Evolutionary conservation across 2,888 invertebrate genomes (phyloP), one percentile per base, ranked within the genome.

Genomic region (Dolomedes plantarius): DNA sequence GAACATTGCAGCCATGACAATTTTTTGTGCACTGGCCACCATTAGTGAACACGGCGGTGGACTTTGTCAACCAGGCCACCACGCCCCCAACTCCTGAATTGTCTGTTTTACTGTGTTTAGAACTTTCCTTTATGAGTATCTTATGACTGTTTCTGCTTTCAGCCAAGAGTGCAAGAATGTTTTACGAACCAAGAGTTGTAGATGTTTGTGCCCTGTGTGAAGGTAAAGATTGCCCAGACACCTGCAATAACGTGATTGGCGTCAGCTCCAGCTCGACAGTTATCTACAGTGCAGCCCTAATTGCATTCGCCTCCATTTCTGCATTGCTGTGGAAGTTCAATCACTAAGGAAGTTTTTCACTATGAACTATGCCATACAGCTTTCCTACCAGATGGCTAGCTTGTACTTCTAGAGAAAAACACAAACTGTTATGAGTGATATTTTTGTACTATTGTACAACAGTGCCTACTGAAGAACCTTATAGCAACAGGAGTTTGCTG

Each of bases 161-260:
- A 88, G 88, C 81, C 16, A 86, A 89, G 67, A 86, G 83, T 64
- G 86, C 89, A 16, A 73, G 89, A 56, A 86, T 88, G 81, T 89
- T 89, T 36, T 89, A 89, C 29, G 88, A 89, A 13, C 88, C 89
- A 0, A 80, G 76, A 64, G 64, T 68, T 11, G 71, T 86, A 1
- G 88, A 69, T 29, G 32, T 87, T n/a, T 89, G 89, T 41, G 80
- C 81, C 62, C 69, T 88, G 7, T 89, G 89, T 32, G 88, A 88
- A 39, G 86, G 81, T 0, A 56, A 72, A 6, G 89, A 89, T 29
- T 89, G 89, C 65, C 86, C 81, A 7, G 76, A 64, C n/a, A 56
- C 69, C 2, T 88, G 88, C 69, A 88, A 88, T 16, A 85, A 80
- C 27, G 80, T 77, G 28, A 36, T 73, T 16, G 68, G 73, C 1